A percentile compares a stretch with the other conserved stretches of the same genome.
These are phyloP conservation scores for Tenthredo mesomela DNA, from an alignment of 2,888 invertebrate species.

Conservation along the genomic window DNA sequence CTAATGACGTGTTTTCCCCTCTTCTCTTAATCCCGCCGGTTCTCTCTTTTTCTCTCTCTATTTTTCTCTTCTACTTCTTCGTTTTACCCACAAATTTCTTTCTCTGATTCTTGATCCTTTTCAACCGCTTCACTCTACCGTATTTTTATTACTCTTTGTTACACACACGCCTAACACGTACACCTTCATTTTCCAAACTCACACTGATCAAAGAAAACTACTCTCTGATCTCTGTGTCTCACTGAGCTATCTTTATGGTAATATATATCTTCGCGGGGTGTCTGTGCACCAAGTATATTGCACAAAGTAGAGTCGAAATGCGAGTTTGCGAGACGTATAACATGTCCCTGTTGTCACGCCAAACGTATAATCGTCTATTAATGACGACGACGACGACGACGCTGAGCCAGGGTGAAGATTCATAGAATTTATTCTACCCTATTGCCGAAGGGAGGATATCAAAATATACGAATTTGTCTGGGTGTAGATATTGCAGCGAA, in stretches of 20 bases:
- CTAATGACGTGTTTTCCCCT: constrained; percentile 34
- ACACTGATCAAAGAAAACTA: constrained; percentile 3
- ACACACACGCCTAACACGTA: background rate
- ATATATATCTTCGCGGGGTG: background rate
- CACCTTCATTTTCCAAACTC: background rate
- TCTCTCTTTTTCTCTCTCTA: background rate
- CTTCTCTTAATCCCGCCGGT: background rate
- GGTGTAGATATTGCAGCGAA: too few species aligned
- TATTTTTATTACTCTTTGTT: background rate
- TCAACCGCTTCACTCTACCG: background rate
- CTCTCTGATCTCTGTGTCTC: background rate
- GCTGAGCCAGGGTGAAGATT: too few species aligned
- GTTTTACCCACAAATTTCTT: background rate
- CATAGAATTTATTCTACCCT: too few species aligned
- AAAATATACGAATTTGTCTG: too few species aligned
- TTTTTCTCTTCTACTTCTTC: background rate
- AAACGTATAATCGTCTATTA: too few species aligned
- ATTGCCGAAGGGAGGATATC: too few species aligned
- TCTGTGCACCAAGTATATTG: background rate
- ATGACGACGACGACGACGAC: too few species aligned
- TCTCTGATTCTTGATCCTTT: background rate
- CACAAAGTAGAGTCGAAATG: background rate
- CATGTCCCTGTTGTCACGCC: background rate
- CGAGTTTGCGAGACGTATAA: background rate
- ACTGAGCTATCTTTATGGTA: background rate